These are phyloP conservation scores for Bombus superbus DNA, from an alignment of 1,140 invertebrate species.

Conservation along the genomic window DNA sequence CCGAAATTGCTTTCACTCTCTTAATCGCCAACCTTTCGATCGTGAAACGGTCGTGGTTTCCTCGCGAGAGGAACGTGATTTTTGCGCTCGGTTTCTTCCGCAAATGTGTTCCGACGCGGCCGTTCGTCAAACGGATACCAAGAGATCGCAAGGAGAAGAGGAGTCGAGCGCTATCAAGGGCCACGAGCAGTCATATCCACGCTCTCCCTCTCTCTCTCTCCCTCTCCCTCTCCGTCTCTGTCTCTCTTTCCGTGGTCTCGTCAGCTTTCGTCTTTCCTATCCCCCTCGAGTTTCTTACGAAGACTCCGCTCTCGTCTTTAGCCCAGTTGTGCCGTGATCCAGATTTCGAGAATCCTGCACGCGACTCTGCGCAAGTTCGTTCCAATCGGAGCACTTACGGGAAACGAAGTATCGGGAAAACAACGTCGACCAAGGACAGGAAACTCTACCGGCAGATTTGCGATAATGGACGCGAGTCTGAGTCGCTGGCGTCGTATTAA, in stretches of 20 bases:
- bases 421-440: no score
- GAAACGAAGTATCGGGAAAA: neutral
- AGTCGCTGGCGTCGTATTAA: neutral
- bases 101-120: neutral
- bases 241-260: neutral
- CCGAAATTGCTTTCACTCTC: neutral
- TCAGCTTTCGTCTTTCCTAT: conserved; percentile 14
- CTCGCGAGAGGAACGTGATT: neutral
- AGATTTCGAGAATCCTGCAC: neutral
- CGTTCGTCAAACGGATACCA: neutral
- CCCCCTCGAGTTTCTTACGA: neutral
- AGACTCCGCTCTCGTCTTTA: neutral
- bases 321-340: neutral
- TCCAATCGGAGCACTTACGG: neutral
- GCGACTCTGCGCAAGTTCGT: conserved; percentile 16
- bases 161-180: neutral
- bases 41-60: neutral
- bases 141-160: neutral
- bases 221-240: neutral
- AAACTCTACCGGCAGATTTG: no score
- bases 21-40: neutral
- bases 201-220: no score
- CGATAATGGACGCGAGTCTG: no score
- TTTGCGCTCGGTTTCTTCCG: neutral
- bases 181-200: neutral